These are phyloP conservation scores for Diplazon laetatorius DNA, from an alignment of 2,888 invertebrate species.

Conservation along the genomic window DNA sequence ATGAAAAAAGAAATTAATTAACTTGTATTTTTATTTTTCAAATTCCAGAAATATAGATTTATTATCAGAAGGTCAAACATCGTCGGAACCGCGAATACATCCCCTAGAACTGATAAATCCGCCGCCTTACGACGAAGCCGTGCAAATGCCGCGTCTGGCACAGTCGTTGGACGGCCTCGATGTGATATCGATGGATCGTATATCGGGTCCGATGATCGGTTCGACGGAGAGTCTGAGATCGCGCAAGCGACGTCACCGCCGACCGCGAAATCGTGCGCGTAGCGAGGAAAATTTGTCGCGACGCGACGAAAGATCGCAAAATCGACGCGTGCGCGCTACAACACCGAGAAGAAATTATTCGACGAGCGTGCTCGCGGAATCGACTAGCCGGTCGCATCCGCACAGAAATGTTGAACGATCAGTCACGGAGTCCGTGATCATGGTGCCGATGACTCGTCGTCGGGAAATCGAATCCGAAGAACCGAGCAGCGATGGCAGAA, in stretches of 20 bases:
- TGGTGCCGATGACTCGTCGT: no score
- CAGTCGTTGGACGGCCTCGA: conserved; percentile 78
- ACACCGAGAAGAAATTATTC: conserved; percentile 60
- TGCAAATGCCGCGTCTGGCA: conserved; percentile 88
- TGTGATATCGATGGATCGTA: conserved; percentile 69
- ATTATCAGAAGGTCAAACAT: conserved; percentile 66
- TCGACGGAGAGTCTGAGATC: conserved; percentile 77
- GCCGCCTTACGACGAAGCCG: conserved; percentile 90
- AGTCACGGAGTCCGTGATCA: no score
- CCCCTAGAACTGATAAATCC: conserved; percentile 86
- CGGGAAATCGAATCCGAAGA: conserved; percentile 66
- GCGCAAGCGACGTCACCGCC: conserved; percentile 71
- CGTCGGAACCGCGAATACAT: conserved; percentile 84
- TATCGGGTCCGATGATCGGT: conserved; percentile 68
- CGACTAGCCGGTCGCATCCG: no score
- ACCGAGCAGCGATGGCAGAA: conserved; percentile 57
- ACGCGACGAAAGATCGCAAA: conserved; percentile 72
- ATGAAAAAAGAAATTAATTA: background rate
- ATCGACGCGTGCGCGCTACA: conserved; percentile 43
- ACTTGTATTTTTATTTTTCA: background rate
- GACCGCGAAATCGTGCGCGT: conserved; percentile 71
- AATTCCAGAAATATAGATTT: conserved; percentile 69
- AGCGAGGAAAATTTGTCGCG: conserved; percentile 77
- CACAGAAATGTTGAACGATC: no score
- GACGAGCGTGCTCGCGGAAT: conserved; percentile 40